phyloP scores from a whole-genome alignment of 2,888 invertebrate genomes.

The Apotomis capreana region DNA sequence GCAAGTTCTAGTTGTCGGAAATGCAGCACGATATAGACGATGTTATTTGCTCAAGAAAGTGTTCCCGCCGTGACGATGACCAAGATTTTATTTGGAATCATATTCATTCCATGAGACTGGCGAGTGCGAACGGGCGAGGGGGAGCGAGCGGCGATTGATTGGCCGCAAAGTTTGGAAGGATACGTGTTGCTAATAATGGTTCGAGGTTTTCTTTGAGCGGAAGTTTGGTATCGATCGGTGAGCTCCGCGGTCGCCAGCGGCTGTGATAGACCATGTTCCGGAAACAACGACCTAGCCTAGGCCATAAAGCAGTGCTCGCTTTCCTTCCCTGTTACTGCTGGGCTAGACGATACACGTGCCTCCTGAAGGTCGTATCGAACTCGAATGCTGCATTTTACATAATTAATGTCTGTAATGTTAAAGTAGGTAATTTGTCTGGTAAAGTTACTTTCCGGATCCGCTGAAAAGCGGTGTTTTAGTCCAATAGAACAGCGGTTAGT shows the following conservation, averaged over 20 bases:
- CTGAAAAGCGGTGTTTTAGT: conserved; percentile 62
- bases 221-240: conserved; percentile 23
- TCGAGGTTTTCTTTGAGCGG: conserved; percentile 23
- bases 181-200: conserved; percentile 14
- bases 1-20: conserved; percentile 21
- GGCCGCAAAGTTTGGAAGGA: conserved; percentile 6
- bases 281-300: neutral
- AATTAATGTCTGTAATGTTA: conserved; percentile 58
- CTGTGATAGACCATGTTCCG: conserved; percentile 2
- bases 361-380: conserved; percentile 5
- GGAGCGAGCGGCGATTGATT: conserved; percentile 10
- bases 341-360: neutral
- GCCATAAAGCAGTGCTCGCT: conserved; percentile 8
- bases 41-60: conserved; percentile 43
- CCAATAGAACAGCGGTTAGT: conserved; percentile 73
- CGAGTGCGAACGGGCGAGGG: conserved; percentile 18
- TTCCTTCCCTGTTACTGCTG: conserved; percentile 1
- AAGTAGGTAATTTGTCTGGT: conserved; percentile 69
- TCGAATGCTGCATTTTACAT: conserved; percentile 55
- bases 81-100: conserved; percentile 36
- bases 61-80: conserved; percentile 38
- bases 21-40: conserved; percentile 33
- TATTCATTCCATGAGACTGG: conserved; percentile 15
- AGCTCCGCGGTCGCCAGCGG: conserved; percentile 1
- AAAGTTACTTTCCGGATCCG: conserved; percentile 61